Evolutionary conservation across 2,113 vertebrate species (phyloP), one percentile per base, ranked within the genome.

Genomic region (Alexandromys fortis): DNA sequence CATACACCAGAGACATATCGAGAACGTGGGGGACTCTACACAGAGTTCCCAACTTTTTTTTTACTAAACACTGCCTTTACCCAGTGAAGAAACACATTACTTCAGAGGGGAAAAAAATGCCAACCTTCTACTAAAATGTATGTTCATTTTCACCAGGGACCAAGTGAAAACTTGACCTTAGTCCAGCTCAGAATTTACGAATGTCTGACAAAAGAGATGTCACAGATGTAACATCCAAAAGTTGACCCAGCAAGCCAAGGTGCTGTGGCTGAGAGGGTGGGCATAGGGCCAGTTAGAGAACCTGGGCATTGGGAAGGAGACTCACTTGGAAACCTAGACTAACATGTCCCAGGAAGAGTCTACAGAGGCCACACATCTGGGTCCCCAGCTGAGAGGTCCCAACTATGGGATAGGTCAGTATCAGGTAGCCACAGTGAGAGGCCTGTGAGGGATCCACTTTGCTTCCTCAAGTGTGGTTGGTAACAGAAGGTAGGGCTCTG

Each of bases 151-250:
- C 52, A 47, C 78, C 67, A 92, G 93, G 86, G 67, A 65, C 21
- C 77, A 90, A 94, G 42, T 86, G 70, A 85, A 97, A 97, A 93
- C 45, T 92, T 94, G 92, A 58, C 94, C 75, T 96, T 76, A n/a
- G 6, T 88, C 70, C 33, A 77, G 79, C n/a, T 55, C 49, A 86
- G 88, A 93, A 68, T 58, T 63, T 72, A 76, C 93, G 72, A 67
- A 73, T 90, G 33, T 45, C n/a, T 81, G 26, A 47, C 0, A 0
- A 63, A 68, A 93, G 76, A 58, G 45, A 75, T 49, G 22, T 13
- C 19, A 12, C 42, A 55, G 45, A 75, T 70, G 45, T 47, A 63
- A 49, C 47, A 35, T 90, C 63, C 33, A 0, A 58, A 73, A 91
- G 55, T 78, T 61, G 9, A 65, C 14, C 17, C 61, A 30, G 55